phyloP scores from a whole-genome alignment of 2,888 invertebrate species.

The Aporophyla nigra region DNA sequence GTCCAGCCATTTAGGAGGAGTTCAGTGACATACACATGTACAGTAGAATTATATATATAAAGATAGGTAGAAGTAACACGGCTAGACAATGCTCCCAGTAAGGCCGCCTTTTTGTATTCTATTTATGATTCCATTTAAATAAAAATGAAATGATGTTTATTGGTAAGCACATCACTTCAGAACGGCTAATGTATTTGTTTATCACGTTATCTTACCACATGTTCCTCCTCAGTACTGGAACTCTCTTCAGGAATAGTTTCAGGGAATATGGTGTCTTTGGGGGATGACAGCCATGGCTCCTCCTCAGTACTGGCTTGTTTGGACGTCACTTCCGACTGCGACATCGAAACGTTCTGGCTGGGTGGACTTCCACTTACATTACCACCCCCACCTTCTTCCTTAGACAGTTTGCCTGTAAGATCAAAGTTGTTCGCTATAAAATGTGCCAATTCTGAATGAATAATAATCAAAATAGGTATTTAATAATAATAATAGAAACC shows the following conservation, averaged over 20 bases:
- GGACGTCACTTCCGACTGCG: slow-evolving; percentile 90
- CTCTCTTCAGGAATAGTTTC: slow-evolving; percentile 98
- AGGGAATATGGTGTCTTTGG: slow-evolving; percentile 96
- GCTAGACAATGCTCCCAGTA: too few species aligned
- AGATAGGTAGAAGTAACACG: too few species aligned
- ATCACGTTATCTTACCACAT: slow-evolving; percentile 92
- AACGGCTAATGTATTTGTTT: background rate
- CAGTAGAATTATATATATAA: too few species aligned
- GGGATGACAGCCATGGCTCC: slow-evolving; percentile 96
- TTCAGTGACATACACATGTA: too few species aligned
- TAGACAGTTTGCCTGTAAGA: slow-evolving; percentile 84
- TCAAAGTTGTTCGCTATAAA: slow-evolving; percentile 17
- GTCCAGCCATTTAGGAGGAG: too few species aligned
- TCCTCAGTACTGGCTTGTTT: slow-evolving; percentile 91
- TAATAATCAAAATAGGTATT: background rate
- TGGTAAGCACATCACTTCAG: too few species aligned
- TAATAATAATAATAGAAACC: slow-evolving; percentile 26
- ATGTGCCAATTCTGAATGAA: slow-evolving; percentile 4
- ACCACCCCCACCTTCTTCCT: slow-evolving; percentile 82
- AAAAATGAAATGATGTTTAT: too few species aligned
- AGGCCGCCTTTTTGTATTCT: too few species aligned
- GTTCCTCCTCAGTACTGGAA: slow-evolving; percentile 97
- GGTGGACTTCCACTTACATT: slow-evolving; percentile 90
- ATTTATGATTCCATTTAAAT: too few species aligned
- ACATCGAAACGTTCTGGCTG: slow-evolving; percentile 90